These are phyloP conservation scores for Oreochromis spilurus DNA, from an alignment of 2,113 vertebrate genomes.

Conservation along the genomic window DNA sequence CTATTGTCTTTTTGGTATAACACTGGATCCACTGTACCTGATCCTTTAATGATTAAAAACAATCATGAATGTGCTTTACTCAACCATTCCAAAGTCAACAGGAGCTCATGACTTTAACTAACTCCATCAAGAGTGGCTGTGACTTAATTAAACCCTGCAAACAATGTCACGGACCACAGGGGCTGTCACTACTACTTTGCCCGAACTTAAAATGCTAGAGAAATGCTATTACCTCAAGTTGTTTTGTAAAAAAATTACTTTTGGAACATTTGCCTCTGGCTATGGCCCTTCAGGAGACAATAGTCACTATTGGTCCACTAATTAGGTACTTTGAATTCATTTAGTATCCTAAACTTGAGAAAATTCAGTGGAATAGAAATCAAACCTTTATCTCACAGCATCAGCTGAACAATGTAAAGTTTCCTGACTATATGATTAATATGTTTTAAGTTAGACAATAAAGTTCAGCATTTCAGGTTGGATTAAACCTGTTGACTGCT, in stretches of 20 bases:
- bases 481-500: slow-evolving; percentile 20
- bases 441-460: not conserved
- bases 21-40: not conserved
- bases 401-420: not conserved
- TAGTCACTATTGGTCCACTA: not conserved
- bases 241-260: slow-evolving; percentile 6
- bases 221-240: slow-evolving; percentile 38
- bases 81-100: slow-evolving; percentile 61
- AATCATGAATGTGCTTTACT: slow-evolving; percentile 56
- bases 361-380: not conserved
- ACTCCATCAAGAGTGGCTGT: slow-evolving; percentile 54
- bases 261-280: not conserved
- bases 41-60: slow-evolving; percentile 43
- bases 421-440: not conserved
- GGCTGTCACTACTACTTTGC: slow-evolving; percentile 27
- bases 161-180: slow-evolving; percentile 63
- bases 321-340: slow-evolving; percentile 20
- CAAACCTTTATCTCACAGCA: not conserved
- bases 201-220: slow-evolving; percentile 12
- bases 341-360: not conserved
- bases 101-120: slow-evolving; percentile 61
- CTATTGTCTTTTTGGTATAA: not conserved
- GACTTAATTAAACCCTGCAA: slow-evolving; percentile 67
- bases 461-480: not conserved
- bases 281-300: slow-evolving; percentile 4